A percentile compares a stretch with the other conserved stretches of the same genome.
Evolutionary conservation across 2,888 invertebrate genomes (phyloP).

Genomic region (Sepioteuthis lessoniana): DNA sequence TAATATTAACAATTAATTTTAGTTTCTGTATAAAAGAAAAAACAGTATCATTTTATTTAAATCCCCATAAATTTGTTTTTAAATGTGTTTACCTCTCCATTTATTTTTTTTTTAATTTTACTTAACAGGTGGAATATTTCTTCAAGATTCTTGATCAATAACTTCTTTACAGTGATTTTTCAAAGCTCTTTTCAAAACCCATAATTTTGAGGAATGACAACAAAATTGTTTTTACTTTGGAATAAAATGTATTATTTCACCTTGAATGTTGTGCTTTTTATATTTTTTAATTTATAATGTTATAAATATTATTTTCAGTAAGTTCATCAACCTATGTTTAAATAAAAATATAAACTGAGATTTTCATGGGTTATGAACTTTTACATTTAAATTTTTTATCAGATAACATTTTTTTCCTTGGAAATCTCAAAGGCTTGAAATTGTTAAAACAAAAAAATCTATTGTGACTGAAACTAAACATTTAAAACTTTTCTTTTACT

Average conservation of each 20-base stretch:
- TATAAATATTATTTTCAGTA: too few species aligned
- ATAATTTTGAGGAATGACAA: not conserved
- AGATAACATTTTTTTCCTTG: too few species aligned
- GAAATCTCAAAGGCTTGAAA: too few species aligned
- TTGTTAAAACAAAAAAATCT: too few species aligned
- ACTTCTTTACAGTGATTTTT: constrained; percentile 49
- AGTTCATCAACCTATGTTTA: too few species aligned
- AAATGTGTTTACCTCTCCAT: not conserved
- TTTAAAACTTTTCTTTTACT: too few species aligned
- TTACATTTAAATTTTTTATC: too few species aligned
- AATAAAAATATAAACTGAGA: too few species aligned
- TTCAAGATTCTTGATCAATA: constrained; percentile 73
- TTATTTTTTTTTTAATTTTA: constrained; percentile 49
- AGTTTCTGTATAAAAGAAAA: not conserved
- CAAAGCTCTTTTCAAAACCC: constrained; percentile 44
- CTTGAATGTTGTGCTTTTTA: not conserved
- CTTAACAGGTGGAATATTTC: constrained; percentile 74
- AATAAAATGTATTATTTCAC: not conserved
- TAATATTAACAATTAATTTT: not conserved
- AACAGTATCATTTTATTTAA: not conserved
- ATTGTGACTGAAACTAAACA: too few species aligned
- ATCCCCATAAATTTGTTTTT: not conserved
- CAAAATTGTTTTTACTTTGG: not conserved
- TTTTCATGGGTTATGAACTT: too few species aligned
- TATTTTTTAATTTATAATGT: not conserved